Conservation (phyloP, 1,140 invertebrate species). For the Theocolax elegans region DNA sequence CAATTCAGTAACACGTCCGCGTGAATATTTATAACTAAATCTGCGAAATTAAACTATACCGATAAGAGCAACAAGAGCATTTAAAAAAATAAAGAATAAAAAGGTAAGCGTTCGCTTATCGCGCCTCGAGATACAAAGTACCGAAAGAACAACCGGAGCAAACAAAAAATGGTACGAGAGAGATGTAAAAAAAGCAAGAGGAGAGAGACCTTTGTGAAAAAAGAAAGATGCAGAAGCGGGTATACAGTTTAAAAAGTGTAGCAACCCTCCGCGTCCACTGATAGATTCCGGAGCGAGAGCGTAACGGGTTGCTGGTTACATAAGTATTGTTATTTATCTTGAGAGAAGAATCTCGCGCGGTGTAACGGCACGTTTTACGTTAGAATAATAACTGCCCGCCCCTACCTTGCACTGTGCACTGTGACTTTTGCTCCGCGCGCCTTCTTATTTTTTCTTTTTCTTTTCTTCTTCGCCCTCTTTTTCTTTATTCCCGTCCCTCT, state of each 20-base stretch:
- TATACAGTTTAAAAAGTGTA: background rate
- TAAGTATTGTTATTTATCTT: conserved; percentile 63
- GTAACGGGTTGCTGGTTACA: conserved; percentile 47
- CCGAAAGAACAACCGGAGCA: background rate
- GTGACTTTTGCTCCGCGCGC: too few relatives aligned
- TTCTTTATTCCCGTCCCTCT: too few relatives aligned
- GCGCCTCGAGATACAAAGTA: conserved; percentile 10
- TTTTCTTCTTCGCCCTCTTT: too few relatives aligned
- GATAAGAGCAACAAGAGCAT: conserved; percentile 13
- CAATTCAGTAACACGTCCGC: too few relatives aligned
- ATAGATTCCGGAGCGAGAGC: conserved; percentile 2
- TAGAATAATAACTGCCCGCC: conserved; percentile 55
- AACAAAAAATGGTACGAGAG: background rate
- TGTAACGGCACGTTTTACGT: conserved; percentile 52
- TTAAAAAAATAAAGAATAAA: conserved; percentile 20
- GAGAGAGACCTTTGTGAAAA: background rate
- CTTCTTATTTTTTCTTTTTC: too few relatives aligned
- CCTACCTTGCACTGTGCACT: too few relatives aligned
- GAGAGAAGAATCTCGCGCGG: conserved; percentile 27
- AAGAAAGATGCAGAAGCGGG: background rate
- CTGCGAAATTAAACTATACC: conserved; percentile 2
- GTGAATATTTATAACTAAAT: conserved; percentile 10
- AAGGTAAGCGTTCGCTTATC: background rate
- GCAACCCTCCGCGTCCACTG: background rate
- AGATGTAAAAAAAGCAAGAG: background rate